Percentiles rank a stretch among this genome's conserved stretches.
Conservation (phyloP, 2,888 invertebrate genomes). For the Chrysomela aeneicollis region DNA sequence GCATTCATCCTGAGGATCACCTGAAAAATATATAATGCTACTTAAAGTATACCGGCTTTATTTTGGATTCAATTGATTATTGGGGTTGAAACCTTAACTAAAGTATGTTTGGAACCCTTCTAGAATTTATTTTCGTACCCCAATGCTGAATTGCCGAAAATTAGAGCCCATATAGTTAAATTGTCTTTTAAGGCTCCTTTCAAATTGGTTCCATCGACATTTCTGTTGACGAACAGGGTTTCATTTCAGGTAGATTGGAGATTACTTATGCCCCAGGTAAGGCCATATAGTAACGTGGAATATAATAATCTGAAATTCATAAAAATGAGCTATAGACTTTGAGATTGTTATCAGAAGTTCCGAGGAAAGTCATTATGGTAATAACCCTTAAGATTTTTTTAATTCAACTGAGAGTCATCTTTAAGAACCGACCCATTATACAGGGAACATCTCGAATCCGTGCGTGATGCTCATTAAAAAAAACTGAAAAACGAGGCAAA, state of each 20-base stretch:
- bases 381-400: neutral
- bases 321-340: slow-evolving; percentile 5
- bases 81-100: too few species aligned
- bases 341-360: neutral
- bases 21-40: slow-evolving; percentile 51
- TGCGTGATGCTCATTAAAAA: too few species aligned
- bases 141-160: slow-evolving; percentile 9
- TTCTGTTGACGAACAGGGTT: slow-evolving; percentile 23
- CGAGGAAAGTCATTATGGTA: slow-evolving; percentile 1
- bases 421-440: neutral
- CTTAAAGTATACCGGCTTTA: too few species aligned
- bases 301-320: slow-evolving; percentile 12
- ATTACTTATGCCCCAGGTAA: slow-evolving; percentile 9
- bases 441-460: too few species aligned
- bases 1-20: slow-evolving; percentile 70
- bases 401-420: neutral
- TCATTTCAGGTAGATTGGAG: slow-evolving; percentile 18
- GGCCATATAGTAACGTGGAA: slow-evolving; percentile 16
- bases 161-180: slow-evolving; percentile 6
- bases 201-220: slow-evolving; percentile 11
- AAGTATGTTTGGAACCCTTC: too few species aligned
- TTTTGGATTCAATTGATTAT: neutral
- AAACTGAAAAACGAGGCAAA: too few species aligned
- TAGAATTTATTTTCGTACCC: neutral
- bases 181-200: slow-evolving; percentile 20